Evolutionary conservation across 2,113 vertebrate genomes (phyloP), one percentile per base, ranked within the genome.

Genomic region (Channa argus): DNA sequence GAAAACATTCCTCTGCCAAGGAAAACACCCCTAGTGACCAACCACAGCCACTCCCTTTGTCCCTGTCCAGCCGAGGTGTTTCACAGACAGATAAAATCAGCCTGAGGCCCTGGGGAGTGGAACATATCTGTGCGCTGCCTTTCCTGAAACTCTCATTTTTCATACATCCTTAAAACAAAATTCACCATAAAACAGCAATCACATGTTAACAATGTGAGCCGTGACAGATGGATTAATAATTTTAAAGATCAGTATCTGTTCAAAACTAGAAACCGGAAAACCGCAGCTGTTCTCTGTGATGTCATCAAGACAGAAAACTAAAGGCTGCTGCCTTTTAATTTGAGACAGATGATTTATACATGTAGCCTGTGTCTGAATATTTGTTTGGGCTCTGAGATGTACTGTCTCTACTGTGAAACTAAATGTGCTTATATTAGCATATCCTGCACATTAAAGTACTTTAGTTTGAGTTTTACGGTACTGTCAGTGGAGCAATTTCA

Each of bases 1-100:
- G 86, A 91, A 92, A 91, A 91, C 60, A 87, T 83, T 50, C 64
- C 83, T 24, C 63, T 64, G 94, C 94, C 94, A 96, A 95, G 92
- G 89, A 94, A 89, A 96, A 94, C 94, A 95, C 88, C 85, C 88
- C 89, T 71, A 87, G 86, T 90, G 92, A 92, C 84, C 83, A 75
- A 59, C 71, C 64, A 33, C 73, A n/a, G 76, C 82, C 89, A 85
- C 91, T 90, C 91, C 87, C 90, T 77, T 77, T 84, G 89, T 87
- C 84, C 86, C 69, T 14, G 38, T 78, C 77, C 71, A 67, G 60
- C 65, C 8, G 80, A 91, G 84, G 58, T 84, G 88, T 89, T 91
- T 91, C 67, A 80, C 77, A 55, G 80, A 80, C 63, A 55, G 90
- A 88, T 71, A 86, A 66, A 88, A 91, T 85, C 87, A 88, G 78